Evolutionary conservation across 1,140 invertebrate genomes (phyloP).

Genomic region (Proctacanthus coquilletti): DNA sequence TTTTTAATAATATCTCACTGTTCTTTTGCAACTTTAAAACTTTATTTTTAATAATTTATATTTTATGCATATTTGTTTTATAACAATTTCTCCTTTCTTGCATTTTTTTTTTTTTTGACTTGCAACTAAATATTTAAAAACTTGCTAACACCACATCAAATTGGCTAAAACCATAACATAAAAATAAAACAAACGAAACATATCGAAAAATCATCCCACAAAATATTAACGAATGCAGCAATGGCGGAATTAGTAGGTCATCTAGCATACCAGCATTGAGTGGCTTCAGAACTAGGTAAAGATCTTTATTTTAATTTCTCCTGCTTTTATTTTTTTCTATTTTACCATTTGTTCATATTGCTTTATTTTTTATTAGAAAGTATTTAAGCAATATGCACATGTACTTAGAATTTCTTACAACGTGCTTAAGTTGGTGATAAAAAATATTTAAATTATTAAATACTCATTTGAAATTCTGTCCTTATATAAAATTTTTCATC

Average conservation of each 20-base stretch:
- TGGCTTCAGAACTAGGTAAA: slow-evolving; percentile 63
- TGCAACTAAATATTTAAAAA: slow-evolving; percentile 7
- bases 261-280: slow-evolving; percentile 71
- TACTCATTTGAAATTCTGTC: too few relatives aligned
- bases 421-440: too few relatives aligned
- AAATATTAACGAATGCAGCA: slow-evolving; percentile 31
- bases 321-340: slow-evolving; percentile 5
- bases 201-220: slow-evolving; percentile 8
- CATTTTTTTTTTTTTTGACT: slow-evolving; percentile 9
- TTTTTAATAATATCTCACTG: not conserved
- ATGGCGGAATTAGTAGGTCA: slow-evolving; percentile 62
- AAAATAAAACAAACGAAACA: slow-evolving; percentile 7
- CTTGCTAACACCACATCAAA: slow-evolving; percentile 3
- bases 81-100: too few relatives aligned
- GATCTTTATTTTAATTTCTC: slow-evolving; percentile 3
- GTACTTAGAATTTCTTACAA: too few relatives aligned
- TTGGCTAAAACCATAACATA: slow-evolving; percentile 6
- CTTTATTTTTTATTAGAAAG: slow-evolving; percentile 1
- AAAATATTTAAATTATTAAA: too few relatives aligned
- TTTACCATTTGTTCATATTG: not conserved
- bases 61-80: too few relatives aligned
- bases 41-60: not conserved
- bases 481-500: too few relatives aligned
- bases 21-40: not conserved
- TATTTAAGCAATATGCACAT: too few relatives aligned